These are phyloP conservation scores for Ursus arctos DNA, from an alignment of 2,113 vertebrate genomes.

Conservation along the genomic window DNA sequence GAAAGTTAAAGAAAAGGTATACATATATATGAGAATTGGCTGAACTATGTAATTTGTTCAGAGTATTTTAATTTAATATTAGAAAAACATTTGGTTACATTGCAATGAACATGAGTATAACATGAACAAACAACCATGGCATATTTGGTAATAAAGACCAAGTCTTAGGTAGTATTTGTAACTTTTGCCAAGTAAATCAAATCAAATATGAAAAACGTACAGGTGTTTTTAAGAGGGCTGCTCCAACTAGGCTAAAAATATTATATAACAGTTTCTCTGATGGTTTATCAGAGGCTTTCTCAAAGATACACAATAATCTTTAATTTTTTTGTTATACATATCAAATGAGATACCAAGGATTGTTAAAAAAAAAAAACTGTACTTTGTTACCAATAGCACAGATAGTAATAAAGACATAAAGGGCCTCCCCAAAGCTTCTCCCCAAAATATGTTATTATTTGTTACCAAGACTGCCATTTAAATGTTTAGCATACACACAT, in stretches of 20 bases:
- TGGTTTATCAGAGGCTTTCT: neutral
- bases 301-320: neutral
- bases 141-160: neutral
- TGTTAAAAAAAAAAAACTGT: neutral
- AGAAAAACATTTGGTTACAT: neutral
- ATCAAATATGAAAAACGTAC: neutral
- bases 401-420: neutral
- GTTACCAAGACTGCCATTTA: neutral
- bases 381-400: neutral
- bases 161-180: neutral
- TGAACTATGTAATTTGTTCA: neutral
- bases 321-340: neutral
- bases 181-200: neutral
- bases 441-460: neutral
- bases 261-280: neutral
- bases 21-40: neutral
- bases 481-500: neutral
- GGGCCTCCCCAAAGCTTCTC: neutral
- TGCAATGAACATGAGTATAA: neutral
- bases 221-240: neutral
- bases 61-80: neutral
- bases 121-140: neutral
- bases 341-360: neutral
- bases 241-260: neutral
- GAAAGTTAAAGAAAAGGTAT: neutral